These are phyloP conservation scores for Malachius bipustulatus DNA, from an alignment of 2,888 invertebrate genomes.

Conservation along the genomic window DNA sequence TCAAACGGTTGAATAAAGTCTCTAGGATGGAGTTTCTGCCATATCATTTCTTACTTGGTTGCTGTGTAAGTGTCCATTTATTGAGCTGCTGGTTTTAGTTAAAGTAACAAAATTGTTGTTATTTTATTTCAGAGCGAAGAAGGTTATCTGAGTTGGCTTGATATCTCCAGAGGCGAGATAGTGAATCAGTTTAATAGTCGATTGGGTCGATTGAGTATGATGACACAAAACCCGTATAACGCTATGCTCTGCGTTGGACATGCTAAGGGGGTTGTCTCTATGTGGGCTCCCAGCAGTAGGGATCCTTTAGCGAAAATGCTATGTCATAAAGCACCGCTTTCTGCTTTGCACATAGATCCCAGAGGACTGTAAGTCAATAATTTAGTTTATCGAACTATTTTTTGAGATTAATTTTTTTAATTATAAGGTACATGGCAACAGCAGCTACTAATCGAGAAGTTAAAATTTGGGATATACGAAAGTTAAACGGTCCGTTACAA, in stretches of 20 bases:
- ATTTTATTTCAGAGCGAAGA: conserved; percentile 45
- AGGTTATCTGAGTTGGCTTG: conserved; percentile 84
- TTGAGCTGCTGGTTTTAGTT: background rate
- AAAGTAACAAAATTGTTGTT: background rate
- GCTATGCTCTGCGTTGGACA: conserved; percentile 86
- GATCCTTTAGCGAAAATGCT: conserved; percentile 84
- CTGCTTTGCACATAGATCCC: conserved; percentile 71
- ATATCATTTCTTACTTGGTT: conserved; percentile 88
- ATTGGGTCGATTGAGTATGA: conserved; percentile 64
- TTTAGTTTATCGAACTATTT: no score
- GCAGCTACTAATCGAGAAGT: conserved; percentile 72
- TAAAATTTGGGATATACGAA: conserved; percentile 91
- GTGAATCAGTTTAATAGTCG: conserved; percentile 66
- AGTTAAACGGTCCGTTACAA: conserved; percentile 65
- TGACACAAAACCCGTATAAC: conserved; percentile 92
- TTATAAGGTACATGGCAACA: conserved; percentile 78
- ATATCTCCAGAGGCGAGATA: conserved; percentile 87
- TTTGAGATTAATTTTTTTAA: no score
- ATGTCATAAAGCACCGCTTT: conserved; percentile 74
- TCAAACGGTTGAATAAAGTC: conserved; percentile 73
- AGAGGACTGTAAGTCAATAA: conserved; percentile 57
- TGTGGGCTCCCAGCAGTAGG: conserved; percentile 87
- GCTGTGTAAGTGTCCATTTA: conserved; percentile 51
- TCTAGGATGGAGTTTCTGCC: conserved; percentile 87
- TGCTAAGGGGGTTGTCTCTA: conserved; percentile 79